phyloP scores from a whole-genome alignment of 1,140 invertebrate genomes.

The Yoshiicerus persimilis region DNA sequence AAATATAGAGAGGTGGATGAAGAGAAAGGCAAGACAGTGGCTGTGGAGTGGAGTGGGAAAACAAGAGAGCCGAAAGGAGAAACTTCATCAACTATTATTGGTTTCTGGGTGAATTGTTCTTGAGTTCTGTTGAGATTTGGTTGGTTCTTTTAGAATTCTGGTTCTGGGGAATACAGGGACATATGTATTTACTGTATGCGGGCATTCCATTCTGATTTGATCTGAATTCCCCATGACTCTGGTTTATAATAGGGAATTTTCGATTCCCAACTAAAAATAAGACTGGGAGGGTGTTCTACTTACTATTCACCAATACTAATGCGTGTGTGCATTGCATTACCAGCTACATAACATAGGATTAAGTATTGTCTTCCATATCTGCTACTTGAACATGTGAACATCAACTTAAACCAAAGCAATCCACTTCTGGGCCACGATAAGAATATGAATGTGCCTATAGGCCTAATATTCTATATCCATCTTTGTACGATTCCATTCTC shows the following conservation, averaged over 20 bases:
- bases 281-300: neutral
- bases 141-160: neutral
- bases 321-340: neutral
- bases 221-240: neutral
- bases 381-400: neutral
- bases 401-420: neutral
- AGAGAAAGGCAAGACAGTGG: neutral
- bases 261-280: neutral
- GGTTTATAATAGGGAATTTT: no score
- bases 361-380: neutral
- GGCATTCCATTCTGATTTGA: neutral
- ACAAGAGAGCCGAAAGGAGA: neutral
- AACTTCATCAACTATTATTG: slow-evolving; percentile 1
- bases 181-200: neutral
- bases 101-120: neutral
- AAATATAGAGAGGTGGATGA: neutral
- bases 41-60: neutral
- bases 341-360: neutral
- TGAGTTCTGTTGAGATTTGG: neutral
- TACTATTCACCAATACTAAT: neutral
- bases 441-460: neutral
- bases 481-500: neutral
- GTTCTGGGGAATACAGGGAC: neutral
- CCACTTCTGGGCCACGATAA: neutral
- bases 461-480: neutral